Evolutionary conservation across 1,140 invertebrate species (phyloP).

Genomic region (Drosophila pseudoananassae): DNA sequence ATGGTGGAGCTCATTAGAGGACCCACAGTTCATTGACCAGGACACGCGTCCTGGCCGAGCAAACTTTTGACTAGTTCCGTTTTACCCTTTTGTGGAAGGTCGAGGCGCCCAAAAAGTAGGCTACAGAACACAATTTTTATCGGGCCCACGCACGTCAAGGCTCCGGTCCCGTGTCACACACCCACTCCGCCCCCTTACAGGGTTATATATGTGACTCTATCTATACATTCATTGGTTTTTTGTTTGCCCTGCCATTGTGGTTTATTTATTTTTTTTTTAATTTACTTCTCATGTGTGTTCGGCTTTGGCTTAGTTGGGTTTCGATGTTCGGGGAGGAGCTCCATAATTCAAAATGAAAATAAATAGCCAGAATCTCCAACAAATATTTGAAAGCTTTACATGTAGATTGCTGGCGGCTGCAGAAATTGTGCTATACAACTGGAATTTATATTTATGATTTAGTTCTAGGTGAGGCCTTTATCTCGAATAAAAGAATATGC

Average conservation of each 20-base stretch:
- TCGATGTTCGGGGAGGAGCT: conserved; percentile 18
- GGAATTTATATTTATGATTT: conserved; percentile 59
- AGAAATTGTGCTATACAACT: conserved; percentile 53
- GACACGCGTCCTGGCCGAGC: conserved; percentile 34
- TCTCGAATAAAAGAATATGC: not conserved
- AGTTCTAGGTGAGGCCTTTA: conserved; percentile 1
- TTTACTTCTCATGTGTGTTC: conserved; percentile 50
- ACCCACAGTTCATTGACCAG: conserved; percentile 56
- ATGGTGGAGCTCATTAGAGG: conserved; percentile 33
- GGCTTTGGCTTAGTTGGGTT: conserved; percentile 13
- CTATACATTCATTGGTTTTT: conserved; percentile 43
- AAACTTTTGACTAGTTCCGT: conserved; percentile 37
- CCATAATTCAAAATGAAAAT: conserved; percentile 76
- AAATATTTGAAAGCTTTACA: conserved; percentile 52
- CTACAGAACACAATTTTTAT: conserved; percentile 66
- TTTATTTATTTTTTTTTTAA: conserved; percentile 66
- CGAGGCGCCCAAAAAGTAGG: conserved; percentile 45
- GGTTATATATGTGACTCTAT: conserved; percentile 39
- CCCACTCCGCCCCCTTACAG: conserved; percentile 16
- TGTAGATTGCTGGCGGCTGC: conserved; percentile 63
- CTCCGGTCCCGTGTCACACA: conserved; percentile 22
- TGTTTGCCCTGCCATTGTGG: conserved; percentile 38
- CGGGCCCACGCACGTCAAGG: conserved; percentile 63
- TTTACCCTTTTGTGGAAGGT: conserved; percentile 54
- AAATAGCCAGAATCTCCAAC: conserved; percentile 55